A percentile compares a stretch with the other conserved stretches of the same genome.
Evolutionary conservation across 2,888 invertebrate genomes (phyloP).

Genomic region (Xylocampa areola): DNA sequence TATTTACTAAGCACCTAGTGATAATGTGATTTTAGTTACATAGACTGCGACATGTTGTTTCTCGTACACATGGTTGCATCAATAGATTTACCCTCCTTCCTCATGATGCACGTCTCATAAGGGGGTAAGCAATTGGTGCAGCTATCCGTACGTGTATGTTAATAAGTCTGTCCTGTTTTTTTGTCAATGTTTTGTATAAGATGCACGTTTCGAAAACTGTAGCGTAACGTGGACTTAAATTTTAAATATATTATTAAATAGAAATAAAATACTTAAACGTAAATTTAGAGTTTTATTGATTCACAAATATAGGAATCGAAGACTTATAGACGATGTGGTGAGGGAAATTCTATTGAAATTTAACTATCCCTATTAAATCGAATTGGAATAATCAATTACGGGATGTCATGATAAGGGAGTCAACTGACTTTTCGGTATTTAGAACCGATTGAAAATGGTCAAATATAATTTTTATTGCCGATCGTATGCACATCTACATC

Average conservation of each 20-base stretch:
- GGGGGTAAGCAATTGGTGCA: too few relatives aligned
- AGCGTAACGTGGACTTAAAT: conserved; percentile 33
- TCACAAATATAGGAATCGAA: conserved; percentile 36
- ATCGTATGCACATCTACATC: too few relatives aligned
- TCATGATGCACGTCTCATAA: too few relatives aligned
- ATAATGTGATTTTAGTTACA: conserved; percentile 42
- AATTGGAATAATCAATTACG: too few relatives aligned
- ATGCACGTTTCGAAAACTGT: conserved; percentile 23
- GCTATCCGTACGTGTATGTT: conserved; percentile 13
- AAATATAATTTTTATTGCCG: too few relatives aligned
- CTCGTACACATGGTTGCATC: too few relatives aligned
- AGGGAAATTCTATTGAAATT: conserved; percentile 22
- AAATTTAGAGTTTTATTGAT: conserved; percentile 54
- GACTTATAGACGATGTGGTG: conserved; percentile 7
- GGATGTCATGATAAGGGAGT: too few relatives aligned
- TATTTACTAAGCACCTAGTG: conserved; percentile 25
- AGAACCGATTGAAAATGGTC: too few relatives aligned
- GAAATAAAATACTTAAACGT: conserved; percentile 47
- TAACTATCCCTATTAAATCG: too few relatives aligned
- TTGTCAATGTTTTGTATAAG: conserved; percentile 30
- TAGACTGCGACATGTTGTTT: conserved; percentile 9
- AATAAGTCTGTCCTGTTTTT: conserved; percentile 19
- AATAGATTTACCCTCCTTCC: too few relatives aligned
- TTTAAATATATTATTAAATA: conserved; percentile 34
- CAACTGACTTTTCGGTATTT: too few relatives aligned